Evolutionary conservation across 2,888 invertebrate genomes (phyloP).

Genomic region (Biston betularia): DNA sequence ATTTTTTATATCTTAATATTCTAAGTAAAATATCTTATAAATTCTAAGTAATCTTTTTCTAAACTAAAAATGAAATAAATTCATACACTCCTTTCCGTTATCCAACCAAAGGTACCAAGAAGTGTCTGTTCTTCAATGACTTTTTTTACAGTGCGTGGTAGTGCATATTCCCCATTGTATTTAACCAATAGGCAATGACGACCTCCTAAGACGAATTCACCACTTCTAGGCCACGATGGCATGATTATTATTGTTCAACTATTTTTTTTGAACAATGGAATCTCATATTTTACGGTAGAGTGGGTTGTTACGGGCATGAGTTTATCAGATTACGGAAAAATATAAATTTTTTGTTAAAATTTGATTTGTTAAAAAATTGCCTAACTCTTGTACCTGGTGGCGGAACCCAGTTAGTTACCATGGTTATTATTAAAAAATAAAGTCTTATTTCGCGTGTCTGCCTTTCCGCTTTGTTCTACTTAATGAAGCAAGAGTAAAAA

Average conservation of each 20-base stretch:
- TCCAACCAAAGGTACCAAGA: neutral
- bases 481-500: too few relatives aligned
- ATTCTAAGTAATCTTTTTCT: neutral
- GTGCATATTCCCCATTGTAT: conserved; percentile 32
- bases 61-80: too few relatives aligned
- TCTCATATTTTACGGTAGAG: conserved; percentile 23
- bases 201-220: conserved; percentile 26
- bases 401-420: too few relatives aligned
- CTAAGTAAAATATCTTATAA: too few relatives aligned
- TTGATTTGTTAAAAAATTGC: too few relatives aligned
- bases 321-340: conserved; percentile 3
- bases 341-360: conserved; percentile 3
- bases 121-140: conserved; percentile 15
- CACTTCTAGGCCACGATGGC: conserved; percentile 34
- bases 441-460: too few relatives aligned
- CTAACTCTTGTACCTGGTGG: too few relatives aligned
- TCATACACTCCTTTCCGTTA: conserved; percentile 3
- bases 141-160: conserved; percentile 20
- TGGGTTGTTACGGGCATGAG: conserved; percentile 11
- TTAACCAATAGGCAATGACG: conserved; percentile 29
- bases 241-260: conserved; percentile 1
- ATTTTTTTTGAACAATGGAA: neutral
- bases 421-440: too few relatives aligned
- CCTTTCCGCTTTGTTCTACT: too few relatives aligned
- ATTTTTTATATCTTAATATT: too few relatives aligned